Conservation (phyloP, 2,888 invertebrate species). For the Cantharis rustica region DNA sequence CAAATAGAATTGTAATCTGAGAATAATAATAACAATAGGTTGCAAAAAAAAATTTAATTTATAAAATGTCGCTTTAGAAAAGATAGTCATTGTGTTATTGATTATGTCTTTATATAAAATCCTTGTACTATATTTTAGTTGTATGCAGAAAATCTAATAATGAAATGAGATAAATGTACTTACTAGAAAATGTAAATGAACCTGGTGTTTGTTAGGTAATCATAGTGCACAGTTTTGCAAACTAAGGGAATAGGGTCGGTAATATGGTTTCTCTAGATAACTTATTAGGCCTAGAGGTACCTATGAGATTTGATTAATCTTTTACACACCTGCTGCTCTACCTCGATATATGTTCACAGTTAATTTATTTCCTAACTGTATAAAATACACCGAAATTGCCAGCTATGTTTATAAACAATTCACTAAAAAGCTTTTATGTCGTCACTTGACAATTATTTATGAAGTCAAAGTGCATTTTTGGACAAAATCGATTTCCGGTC, state of each 20-base stretch:
- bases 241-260: slow-evolving; percentile 3
- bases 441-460: not conserved
- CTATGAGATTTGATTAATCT: slow-evolving; percentile 15
- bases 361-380: slow-evolving; percentile 10
- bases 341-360: slow-evolving; percentile 13
- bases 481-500: not conserved
- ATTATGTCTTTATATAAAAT: not conserved
- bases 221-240: slow-evolving; percentile 11
- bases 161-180: not conserved
- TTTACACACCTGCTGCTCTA: slow-evolving; percentile 16
- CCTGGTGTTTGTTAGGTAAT: slow-evolving; percentile 2
- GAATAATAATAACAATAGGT: slow-evolving; percentile 1
- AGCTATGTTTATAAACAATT: not conserved
- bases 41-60: slow-evolving; percentile 2
- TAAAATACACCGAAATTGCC: not conserved
- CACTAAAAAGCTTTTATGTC: not conserved
- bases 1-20: not conserved
- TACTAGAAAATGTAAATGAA: not conserved
- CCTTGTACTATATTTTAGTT: not conserved
- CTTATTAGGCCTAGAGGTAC: slow-evolving; percentile 15
- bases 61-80: not conserved
- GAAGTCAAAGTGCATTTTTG: not conserved
- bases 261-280: slow-evolving; percentile 15
- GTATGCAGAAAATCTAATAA: not conserved
- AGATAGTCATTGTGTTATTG: not conserved